Evolutionary conservation across 2,797 vertebrate species (phyloP).

Genomic region (Alosa sapidissima): DNA sequence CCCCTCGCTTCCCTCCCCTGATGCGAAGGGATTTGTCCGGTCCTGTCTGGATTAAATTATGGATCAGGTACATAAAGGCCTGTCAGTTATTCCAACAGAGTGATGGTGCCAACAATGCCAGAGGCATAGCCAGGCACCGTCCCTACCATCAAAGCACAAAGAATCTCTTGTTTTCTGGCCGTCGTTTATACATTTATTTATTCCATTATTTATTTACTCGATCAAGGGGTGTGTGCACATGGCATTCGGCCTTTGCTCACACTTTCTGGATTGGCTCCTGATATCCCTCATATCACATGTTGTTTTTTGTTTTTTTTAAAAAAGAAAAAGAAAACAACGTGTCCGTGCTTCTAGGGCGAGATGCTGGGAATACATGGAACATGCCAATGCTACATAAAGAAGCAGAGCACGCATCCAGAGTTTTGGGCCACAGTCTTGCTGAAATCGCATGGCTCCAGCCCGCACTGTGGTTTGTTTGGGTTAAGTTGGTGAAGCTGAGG

Average conservation of each 20-base stretch:
- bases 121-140: conserved; percentile 61
- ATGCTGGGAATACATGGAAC: neutral
- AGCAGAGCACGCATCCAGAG: neutral
- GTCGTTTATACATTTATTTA: conserved; percentile 55
- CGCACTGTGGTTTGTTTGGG: conserved; percentile 24
- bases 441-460: neutral
- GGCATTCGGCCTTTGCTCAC: conserved; percentile 53
- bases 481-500: conserved; percentile 9
- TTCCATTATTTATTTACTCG: conserved; percentile 47
- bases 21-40: conserved; percentile 52
- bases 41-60: conserved; percentile 70
- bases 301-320: neutral
- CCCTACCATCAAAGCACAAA: conserved; percentile 50
- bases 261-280: conserved; percentile 52
- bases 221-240: conserved; percentile 51
- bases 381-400: conserved; percentile 3
- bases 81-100: conserved; percentile 61
- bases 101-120: conserved; percentile 61
- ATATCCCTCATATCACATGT: neutral
- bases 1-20: neutral
- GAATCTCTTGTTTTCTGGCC: conserved; percentile 51
- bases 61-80: conserved; percentile 66
- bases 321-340: neutral
- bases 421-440: neutral
- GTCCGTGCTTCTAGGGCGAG: neutral